Conservation (phyloP, 92 coral and sea anemone species). For the Phenganax marumi region DNA sequence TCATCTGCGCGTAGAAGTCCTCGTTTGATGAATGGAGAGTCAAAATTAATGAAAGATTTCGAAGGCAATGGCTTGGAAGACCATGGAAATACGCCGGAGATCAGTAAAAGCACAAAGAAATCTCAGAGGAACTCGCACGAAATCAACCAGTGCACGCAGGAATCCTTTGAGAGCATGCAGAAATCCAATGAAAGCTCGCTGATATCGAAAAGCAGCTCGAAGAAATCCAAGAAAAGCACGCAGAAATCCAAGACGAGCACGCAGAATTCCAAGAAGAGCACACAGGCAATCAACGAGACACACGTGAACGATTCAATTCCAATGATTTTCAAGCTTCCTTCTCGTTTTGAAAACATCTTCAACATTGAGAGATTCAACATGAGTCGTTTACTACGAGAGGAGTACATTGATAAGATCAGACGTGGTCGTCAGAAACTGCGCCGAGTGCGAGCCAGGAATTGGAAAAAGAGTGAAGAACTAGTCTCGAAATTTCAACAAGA, state of each 20-base stretch:
- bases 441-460: background rate
- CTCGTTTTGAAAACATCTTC: conserved; percentile 38
- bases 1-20: conserved; percentile 12
- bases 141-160: background rate
- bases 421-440: conserved; percentile 16
- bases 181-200: too few species aligned
- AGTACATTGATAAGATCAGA: conserved; percentile 68
- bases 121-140: background rate
- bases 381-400: conserved; percentile 79
- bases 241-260: background rate
- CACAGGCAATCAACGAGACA: background rate
- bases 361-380: conserved; percentile 78
- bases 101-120: background rate
- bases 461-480: conserved; percentile 11
- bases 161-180: background rate
- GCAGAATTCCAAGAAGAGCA: background rate
- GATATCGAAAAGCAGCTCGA: too few species aligned
- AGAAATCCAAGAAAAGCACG: too few species aligned
- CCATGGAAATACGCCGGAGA: background rate
- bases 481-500: conserved; percentile 22
- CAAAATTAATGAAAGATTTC: background rate
- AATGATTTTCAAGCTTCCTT: conserved; percentile 7
- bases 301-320: background rate
- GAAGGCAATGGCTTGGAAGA: background rate
- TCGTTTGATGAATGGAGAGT: background rate